Percentiles rank a stretch among this genome's conserved stretches.
These are phyloP conservation scores for Philaethria dido DNA, from an alignment of 2,888 invertebrate genomes.

Conservation along the genomic window DNA sequence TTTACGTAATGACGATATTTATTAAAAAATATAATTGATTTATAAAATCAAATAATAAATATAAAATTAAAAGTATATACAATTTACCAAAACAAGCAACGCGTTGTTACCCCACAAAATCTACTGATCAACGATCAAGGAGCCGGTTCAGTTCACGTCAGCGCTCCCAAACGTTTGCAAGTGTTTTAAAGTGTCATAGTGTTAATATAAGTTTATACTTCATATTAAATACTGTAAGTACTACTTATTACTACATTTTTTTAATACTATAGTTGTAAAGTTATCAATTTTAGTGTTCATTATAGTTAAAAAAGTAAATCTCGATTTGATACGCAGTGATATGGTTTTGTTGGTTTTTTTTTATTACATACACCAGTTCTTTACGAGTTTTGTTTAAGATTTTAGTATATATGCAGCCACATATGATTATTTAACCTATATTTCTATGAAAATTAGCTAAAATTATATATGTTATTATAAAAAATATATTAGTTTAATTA, in stretches of 20 bases:
- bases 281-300: not conserved
- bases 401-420: not conserved
- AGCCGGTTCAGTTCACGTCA: constrained; percentile 56
- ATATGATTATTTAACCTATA: not conserved
- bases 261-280: not conserved
- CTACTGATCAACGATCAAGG: constrained; percentile 51
- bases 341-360: constrained; percentile 14
- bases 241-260: not conserved
- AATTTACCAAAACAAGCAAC: not conserved
- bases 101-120: constrained; percentile 46
- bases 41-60: too few species aligned
- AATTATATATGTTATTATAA: not conserved
- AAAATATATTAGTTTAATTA: not conserved
- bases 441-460: not conserved
- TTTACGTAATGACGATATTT: too few species aligned
- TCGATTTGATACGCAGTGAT: not conserved
- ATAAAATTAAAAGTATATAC: too few species aligned
- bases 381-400: not conserved
- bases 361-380: not conserved
- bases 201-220: constrained; percentile 1
- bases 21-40: too few species aligned
- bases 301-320: not conserved
- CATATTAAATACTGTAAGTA: constrained; percentile 14
- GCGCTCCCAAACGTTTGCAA: constrained; percentile 44
- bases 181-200: constrained; percentile 44